Evolutionary conservation across 1,140 invertebrate species (phyloP).

Genomic region (Tenebrio molitor): DNA sequence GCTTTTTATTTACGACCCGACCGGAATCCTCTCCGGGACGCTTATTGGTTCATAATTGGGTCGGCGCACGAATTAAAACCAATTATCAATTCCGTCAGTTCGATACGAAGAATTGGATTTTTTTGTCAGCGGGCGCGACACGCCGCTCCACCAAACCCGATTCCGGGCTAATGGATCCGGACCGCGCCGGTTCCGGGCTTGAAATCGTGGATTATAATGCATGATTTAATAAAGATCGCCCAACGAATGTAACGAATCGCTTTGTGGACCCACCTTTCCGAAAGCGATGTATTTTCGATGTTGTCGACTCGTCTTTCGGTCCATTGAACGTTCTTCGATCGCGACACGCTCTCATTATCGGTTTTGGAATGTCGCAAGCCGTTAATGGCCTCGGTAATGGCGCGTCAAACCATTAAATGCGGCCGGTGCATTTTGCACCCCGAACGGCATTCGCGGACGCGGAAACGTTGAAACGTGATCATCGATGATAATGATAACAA

Average conservation of each 20-base stretch:
- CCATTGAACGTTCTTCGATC: no score
- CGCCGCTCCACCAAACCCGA: no score
- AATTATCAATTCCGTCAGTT: slow-evolving; percentile 1
- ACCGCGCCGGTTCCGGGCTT: no score
- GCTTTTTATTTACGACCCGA: no score
- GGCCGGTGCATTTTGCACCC: slow-evolving; percentile 2
- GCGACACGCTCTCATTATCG: no score
- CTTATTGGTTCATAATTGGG: slow-evolving; percentile 29
- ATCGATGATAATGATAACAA: no score
- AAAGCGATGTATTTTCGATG: not conserved
- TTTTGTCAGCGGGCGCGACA: not conserved
- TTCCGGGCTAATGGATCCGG: not conserved
- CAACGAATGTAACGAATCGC: not conserved
- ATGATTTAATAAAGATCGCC: not conserved
- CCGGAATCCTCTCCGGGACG: slow-evolving; percentile 13
- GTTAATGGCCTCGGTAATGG: slow-evolving; percentile 8
- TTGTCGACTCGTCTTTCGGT: slow-evolving; percentile 16
- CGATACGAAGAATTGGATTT: not conserved
- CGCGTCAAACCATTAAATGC: not conserved
- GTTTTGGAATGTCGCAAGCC: not conserved
- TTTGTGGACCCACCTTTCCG: not conserved
- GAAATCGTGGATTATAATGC: not conserved
- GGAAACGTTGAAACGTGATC: no score
- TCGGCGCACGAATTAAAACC: not conserved
- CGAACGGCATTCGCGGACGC: not conserved